Percentiles rank a stretch among this genome's conserved stretches.
phyloP scores from a whole-genome alignment of 2,797 vertebrate genomes.

The Catostomus latipinnis region DNA sequence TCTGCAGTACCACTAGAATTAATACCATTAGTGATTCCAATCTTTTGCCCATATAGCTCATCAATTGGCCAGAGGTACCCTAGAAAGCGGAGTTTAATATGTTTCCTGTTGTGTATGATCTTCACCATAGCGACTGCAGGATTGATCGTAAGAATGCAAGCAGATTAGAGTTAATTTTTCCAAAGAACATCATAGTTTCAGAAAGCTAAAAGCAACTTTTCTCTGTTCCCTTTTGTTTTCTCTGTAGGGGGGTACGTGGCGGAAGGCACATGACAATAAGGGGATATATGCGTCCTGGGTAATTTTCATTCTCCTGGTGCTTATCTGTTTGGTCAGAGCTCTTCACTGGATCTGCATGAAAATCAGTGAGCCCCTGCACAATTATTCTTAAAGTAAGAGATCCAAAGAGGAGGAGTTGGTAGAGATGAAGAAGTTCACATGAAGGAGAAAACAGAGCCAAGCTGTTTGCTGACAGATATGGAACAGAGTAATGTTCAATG shows the following conservation, averaged over 20 bases:
- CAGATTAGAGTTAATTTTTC: not conserved
- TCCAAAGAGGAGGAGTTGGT: not conserved
- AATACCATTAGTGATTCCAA: too few relatives aligned
- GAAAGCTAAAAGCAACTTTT: not conserved
- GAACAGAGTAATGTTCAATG: not conserved
- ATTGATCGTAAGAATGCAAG: slow-evolving; percentile 69
- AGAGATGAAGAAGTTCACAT: not conserved
- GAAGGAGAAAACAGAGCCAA: not conserved
- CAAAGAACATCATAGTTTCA: not conserved
- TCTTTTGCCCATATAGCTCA: slow-evolving; percentile 73
- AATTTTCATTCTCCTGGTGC: slow-evolving; percentile 77
- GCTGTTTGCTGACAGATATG: not conserved
- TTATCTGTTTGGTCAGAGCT: slow-evolving; percentile 78
- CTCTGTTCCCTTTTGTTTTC: not conserved
- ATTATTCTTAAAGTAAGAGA: slow-evolving; percentile 72
- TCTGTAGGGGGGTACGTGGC: slow-evolving; percentile 84
- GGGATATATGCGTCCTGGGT: slow-evolving; percentile 87
- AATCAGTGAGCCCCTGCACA: slow-evolving; percentile 86
- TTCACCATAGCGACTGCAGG: slow-evolving; percentile 77
- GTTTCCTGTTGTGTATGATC: slow-evolving; percentile 81
- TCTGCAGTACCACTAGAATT: too few relatives aligned
- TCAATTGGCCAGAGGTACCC: slow-evolving; percentile 87
- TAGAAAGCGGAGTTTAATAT: slow-evolving; percentile 82
- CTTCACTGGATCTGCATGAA: slow-evolving; percentile 89
- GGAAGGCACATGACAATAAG: slow-evolving; percentile 69